phyloP scores from a whole-genome alignment of 2,797 vertebrate species.

The Sebastes nivosus region DNA sequence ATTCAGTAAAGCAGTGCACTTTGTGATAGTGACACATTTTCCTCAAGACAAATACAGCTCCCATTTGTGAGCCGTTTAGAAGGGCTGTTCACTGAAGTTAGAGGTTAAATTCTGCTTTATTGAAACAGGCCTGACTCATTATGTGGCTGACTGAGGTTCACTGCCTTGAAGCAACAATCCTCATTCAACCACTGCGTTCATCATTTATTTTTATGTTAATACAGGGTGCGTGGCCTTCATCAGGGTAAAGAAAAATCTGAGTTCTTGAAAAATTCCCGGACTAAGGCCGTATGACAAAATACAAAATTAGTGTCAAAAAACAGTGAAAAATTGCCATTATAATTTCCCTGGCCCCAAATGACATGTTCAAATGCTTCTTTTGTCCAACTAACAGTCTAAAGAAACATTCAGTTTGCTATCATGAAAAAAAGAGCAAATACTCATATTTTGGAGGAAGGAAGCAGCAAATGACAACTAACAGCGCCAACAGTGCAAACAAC shows the following conservation, averaged over 20 bases:
- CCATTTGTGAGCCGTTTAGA: constrained; percentile 36
- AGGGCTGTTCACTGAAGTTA: constrained; percentile 18
- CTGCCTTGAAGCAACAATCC: constrained; percentile 11
- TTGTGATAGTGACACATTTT: constrained; percentile 46
- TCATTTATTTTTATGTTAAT: constrained; percentile 20
- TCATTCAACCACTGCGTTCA: not conserved
- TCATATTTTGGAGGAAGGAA: not conserved
- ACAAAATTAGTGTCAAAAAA: not conserved
- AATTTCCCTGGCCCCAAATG: not conserved
- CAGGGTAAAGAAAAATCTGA: not conserved
- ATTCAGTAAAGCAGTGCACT: constrained; percentile 14
- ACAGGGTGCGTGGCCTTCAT: not conserved
- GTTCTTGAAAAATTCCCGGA: not conserved
- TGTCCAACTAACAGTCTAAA: not conserved
- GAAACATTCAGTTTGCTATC: not conserved
- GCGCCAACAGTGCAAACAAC: too few relatives aligned
- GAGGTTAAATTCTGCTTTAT: constrained; percentile 48
- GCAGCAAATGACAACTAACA: too few relatives aligned
- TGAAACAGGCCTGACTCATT: constrained; percentile 42
- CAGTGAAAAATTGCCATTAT: too few relatives aligned
- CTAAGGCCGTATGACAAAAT: not conserved
- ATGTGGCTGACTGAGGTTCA: constrained; percentile 24
- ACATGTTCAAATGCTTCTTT: not conserved
- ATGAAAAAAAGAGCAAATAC: not conserved
- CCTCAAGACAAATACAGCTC: constrained; percentile 29